These are phyloP conservation scores for Axinella damicornis DNA, from an alignment of 37 sponge, comb jelly and placozoan genomes.

Conservation along the genomic window DNA sequence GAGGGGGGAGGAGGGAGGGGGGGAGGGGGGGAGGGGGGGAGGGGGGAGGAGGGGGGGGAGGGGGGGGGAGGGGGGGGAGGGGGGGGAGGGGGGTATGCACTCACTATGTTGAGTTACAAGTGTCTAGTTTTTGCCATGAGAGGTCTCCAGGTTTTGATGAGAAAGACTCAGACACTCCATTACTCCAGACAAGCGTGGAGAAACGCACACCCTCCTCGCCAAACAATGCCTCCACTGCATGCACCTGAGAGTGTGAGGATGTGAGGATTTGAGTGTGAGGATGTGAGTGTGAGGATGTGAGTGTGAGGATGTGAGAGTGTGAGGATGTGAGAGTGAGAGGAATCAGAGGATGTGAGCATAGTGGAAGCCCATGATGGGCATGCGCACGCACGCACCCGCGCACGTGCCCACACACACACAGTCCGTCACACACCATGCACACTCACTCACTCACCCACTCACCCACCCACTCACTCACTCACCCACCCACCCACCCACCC, in stretches of 20 bases:
- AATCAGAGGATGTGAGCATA: too few relatives aligned
- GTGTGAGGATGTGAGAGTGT: too few relatives aligned
- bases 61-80: background rate
- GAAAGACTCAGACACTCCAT: constrained; percentile 35
- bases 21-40: background rate
- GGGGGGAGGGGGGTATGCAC: background rate
- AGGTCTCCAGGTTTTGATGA: constrained; percentile 27
- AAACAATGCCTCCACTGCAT: constrained; percentile 25
- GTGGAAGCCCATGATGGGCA: too few relatives aligned
- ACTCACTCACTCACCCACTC: background rate
- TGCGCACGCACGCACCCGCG: too few relatives aligned
- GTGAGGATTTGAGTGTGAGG: too few relatives aligned
- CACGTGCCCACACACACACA: too few relatives aligned
- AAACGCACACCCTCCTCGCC: background rate
- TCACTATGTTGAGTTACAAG: background rate
- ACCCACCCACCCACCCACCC: constrained; percentile 18
- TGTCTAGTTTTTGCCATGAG: constrained; percentile 1
- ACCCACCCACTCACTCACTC: too few relatives aligned
- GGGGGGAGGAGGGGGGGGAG: too few relatives aligned
- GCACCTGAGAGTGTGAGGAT: constrained; percentile 10
- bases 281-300: too few relatives aligned
- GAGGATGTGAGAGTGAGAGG: too few relatives aligned
- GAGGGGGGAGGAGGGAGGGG: too few relatives aligned
- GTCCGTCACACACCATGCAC: too few relatives aligned
- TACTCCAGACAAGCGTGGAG: constrained; percentile 31